Evolutionary conservation across 2,113 vertebrate genomes (phyloP).

Genomic region (Chionomys nivalis): DNA sequence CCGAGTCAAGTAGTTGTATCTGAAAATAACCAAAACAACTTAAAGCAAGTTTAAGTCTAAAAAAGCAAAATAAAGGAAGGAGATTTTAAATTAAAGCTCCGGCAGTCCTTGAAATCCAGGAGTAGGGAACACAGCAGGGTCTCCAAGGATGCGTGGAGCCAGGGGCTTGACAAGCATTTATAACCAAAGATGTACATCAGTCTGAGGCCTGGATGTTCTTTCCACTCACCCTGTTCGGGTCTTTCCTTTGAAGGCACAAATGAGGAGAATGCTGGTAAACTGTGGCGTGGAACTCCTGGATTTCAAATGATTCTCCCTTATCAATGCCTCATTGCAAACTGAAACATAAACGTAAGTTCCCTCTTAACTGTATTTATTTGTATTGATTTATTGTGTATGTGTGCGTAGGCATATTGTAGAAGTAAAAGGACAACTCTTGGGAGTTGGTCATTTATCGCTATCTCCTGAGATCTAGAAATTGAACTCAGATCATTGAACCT

Average conservation of each 20-base stretch:
- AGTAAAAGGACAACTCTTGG: not conserved
- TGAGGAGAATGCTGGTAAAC: not conserved
- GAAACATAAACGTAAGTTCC: not conserved
- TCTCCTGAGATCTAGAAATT: not conserved
- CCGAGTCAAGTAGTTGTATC: not conserved
- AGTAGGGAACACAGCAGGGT: not conserved
- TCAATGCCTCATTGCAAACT: not conserved
- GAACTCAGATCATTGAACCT: not conserved
- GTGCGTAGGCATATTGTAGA: not conserved
- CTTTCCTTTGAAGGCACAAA: not conserved
- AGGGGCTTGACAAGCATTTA: not conserved
- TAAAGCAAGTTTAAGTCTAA: not conserved
- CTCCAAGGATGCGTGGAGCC: not conserved
- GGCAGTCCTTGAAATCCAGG: not conserved
- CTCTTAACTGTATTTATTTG: not conserved
- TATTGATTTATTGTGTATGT: not conserved
- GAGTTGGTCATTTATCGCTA: not conserved
- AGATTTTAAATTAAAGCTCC: not conserved
- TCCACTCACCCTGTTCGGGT: not conserved
- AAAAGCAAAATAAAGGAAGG: not conserved
- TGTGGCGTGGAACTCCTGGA: not conserved
- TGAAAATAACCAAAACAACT: slow-evolving; percentile 55
- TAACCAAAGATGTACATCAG: not conserved
- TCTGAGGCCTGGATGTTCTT: not conserved
- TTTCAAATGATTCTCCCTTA: not conserved